These are phyloP conservation scores for Urophycis tenuis DNA, from an alignment of 2,797 vertebrate species.

Conservation along the genomic window DNA sequence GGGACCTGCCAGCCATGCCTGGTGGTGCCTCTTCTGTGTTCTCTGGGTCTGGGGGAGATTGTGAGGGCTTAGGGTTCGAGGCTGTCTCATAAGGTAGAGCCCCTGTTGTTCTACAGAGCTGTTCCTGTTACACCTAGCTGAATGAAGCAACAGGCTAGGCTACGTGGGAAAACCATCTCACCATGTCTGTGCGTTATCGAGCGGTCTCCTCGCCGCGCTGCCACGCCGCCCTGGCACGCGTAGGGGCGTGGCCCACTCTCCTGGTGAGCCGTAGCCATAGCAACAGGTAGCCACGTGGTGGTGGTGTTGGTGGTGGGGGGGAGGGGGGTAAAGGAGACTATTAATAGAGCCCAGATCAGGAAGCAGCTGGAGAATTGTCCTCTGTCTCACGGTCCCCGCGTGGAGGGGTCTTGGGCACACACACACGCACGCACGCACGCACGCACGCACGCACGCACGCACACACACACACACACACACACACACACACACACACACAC, in stretches of 20 bases:
- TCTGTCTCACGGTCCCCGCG: constrained; percentile 24
- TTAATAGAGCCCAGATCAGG: constrained; percentile 68
- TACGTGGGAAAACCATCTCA: neutral
- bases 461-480: too few relatives aligned
- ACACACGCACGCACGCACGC: neutral
- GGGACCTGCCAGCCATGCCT: too few relatives aligned
- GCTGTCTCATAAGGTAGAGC: too few relatives aligned
- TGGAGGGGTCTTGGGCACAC: neutral
- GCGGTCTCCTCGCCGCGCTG: constrained; percentile 15
- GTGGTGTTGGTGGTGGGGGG: constrained; percentile 46
- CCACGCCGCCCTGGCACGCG: constrained; percentile 46
- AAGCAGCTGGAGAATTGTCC: constrained; percentile 56
- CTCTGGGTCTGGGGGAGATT: too few relatives aligned
- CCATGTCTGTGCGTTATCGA: neutral
- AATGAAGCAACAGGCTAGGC: neutral
- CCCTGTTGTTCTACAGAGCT: too few relatives aligned
- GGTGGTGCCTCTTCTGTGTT: too few relatives aligned
- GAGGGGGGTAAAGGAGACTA: constrained; percentile 48
- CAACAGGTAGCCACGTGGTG: constrained; percentile 70
- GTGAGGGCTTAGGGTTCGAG: too few relatives aligned
- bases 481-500: constrained; percentile 18
- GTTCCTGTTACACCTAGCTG: too few relatives aligned
- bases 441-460: neutral
- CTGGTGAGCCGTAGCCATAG: constrained; percentile 64
- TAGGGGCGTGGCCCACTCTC: constrained; percentile 39